Base-by-base conservation (phyloP, 1,140 invertebrate species). In the Zaprionus africanus region DNA sequence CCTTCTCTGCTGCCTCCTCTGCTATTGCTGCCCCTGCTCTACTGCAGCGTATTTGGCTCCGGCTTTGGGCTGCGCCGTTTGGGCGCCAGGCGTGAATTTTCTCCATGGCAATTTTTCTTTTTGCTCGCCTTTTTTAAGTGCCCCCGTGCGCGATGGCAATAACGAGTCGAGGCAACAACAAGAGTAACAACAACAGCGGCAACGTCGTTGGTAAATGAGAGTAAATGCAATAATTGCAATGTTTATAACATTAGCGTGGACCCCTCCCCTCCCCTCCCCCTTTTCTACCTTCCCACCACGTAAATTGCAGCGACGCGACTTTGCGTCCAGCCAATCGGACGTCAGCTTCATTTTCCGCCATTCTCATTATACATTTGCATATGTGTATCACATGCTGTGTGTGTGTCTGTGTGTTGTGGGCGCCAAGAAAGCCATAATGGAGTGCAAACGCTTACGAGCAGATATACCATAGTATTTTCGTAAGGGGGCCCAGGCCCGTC, bases 161-260 rank as follows among this genome's bases (percentile, higher is more conserved):
- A 86, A 86, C 77, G 83, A 86, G 72, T 73, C 61, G 76, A 57
- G 56, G 31, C 65, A 79, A 19, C 78, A 57, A 12, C 63, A 57
- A 19, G 22, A 22, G 22, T 66, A 61, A 58, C 71, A 59, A 41
- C 62, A 59, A 43, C 76, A 56, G 41, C 62, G 75, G 59, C 62
- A 71, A 67, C 57, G 62, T 78, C 63, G 61, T 79, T 76, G 81
- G 84, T 90, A 90, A 90, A 84, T 88, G 78, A 81, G 84, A 88
- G 84, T 90, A 85, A 90, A 88, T 84, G 84, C 85, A 84, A 88
- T 88, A 90, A 88, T 88, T 88, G 81, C 84, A 90, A 88, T 81
- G 81, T 90, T 90, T 81, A 84, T 79, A 84, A 66, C 85, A 90
- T 90, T 81, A 88, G 78, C 60, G 58, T 41, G 59, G 38, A 49